Evolutionary conservation across 1,140 invertebrate species (phyloP), one percentile per base, ranked within the genome.

Genomic region (Nylanderia fulva): DNA sequence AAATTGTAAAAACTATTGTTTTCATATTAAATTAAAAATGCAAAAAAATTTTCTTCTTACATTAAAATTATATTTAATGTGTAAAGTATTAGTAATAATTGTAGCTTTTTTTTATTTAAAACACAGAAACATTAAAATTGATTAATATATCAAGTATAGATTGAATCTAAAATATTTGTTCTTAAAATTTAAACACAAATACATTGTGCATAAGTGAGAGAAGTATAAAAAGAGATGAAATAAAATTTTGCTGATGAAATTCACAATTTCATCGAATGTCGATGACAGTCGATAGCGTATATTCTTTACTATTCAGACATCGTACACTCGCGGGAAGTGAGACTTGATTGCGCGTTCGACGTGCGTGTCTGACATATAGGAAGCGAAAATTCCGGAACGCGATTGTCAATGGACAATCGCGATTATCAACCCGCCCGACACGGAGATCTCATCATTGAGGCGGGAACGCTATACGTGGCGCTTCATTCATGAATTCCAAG

Each of bases 401-500:
- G n/a, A n/a, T n/a, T n/a, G n/a, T 84, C 80, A 63, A 75, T 84
- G 45, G 39, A 84, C 68, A 84, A 75, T 63, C 48, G 27, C 71
- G 56, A 84, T 75, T 74, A 75, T 60, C 39, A 33, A 52, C 24
- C 15, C 24, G 83, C 21, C 24, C 61, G 60, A 63, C 60, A 77
- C 69, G 60, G 82, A 84, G 82, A 84, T 36, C 56, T 36, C 68
- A 45, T 84, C 83, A 84, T 77, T 76, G 48, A 82, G 76, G 56
- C 74, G 64, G 63, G 9, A 33, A 80, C 52, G 45, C 72, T 64
- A 54, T 76, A 52, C 64, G 64, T 60, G 80, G 80, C 80, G 80
- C 71, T 45, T 84, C 68, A 83, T 83, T 86, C 79, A 83, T 84
- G 79, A 86, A 86, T 86, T 86, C 64, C 68, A 21, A 74, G 77